phyloP scores from a whole-genome alignment of 1,140 invertebrate genomes.

The Tetramorium parvispinum region DNA sequence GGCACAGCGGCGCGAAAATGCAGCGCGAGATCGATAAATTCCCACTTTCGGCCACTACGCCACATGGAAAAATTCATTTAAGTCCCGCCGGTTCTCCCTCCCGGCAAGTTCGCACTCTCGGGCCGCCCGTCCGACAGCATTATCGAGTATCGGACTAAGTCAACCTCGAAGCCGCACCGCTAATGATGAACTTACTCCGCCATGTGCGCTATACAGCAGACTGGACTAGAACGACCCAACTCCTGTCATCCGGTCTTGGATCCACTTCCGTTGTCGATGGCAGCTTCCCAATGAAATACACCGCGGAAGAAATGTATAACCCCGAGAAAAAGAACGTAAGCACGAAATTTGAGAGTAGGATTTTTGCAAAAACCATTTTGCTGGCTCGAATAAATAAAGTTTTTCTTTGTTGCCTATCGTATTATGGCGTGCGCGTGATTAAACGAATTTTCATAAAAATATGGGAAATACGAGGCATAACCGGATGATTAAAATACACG shows the following conservation, averaged over 20 bases:
- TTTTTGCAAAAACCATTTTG: not conserved
- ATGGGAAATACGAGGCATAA: not conserved
- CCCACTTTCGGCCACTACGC: constrained; percentile 10
- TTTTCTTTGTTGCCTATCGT: not conserved
- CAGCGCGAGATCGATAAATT: constrained; percentile 47
- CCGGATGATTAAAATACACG: not conserved
- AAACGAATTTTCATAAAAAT: constrained; percentile 14
- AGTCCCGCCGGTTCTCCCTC: not conserved
- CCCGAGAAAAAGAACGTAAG: not conserved
- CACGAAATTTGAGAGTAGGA: not conserved
- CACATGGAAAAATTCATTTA: constrained; percentile 51
- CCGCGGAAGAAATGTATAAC: not conserved
- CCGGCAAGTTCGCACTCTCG: constrained; percentile 21
- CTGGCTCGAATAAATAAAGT: not conserved
- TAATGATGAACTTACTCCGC: constrained; percentile 50
- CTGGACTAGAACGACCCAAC: constrained; percentile 14
- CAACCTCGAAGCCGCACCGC: constrained; percentile 29
- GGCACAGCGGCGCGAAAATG: constrained; percentile 10
- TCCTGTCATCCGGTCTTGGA: constrained; percentile 39
- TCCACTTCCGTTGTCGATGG: not conserved
- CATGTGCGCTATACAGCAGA: not conserved
- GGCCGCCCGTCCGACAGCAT: constrained; percentile 6
- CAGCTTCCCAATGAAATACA: not conserved
- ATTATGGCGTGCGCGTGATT: not conserved
- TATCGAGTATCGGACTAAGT: constrained; percentile 58